Evolutionary conservation across 2,888 invertebrate species (phyloP), one percentile per base, ranked within the genome.

Genomic region (Dolichopus griseipennis): DNA sequence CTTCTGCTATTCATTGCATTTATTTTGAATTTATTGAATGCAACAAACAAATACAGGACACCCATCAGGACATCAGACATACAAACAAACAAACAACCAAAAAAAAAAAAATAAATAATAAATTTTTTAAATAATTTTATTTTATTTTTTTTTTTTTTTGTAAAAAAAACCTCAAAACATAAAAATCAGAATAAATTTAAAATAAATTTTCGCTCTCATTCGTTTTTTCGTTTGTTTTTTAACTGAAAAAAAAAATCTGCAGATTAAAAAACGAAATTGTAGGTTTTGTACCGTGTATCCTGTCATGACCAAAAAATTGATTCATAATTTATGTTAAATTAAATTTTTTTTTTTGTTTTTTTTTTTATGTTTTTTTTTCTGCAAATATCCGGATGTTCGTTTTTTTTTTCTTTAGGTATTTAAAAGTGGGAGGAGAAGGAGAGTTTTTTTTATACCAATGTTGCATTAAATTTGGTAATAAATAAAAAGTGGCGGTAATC

Each of bases 291-390:
- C 52, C 52, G 6, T 52, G 52, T 52, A 52, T 52, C 52, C 52
- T 52, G 52, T 52, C 52, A 52, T 52, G 52, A 52, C 52, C 52
- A 52, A 52, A 52, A 52, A 52, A 52, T 52, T 52, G 52, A 52
- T 52, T 52, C 52, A 52, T 52, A 52, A 52, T 52, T 52, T 52
- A 52, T 52, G 52, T 52, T 52, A 12, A 52, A 52, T 18, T 52
- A 12, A 52, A 18, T 18, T 52, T 52, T 52, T 15, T 3, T 15
- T n/a, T 5, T 6, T 3, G 9, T 52, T 15, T 52, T 52, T 18
- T 52, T 18, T 52, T 18, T 52, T 9, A 1, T 52, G 9, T 52
- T 37, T 37, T 37, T 37, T 37, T 37, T 37, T 37, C 37, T 37
- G 37, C 12, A 12, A 10, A 37, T 12, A 8, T 37, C 37, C 37